Conservation (phyloP, 2,113 vertebrate genomes). For the Ciconia maguari region DNA sequence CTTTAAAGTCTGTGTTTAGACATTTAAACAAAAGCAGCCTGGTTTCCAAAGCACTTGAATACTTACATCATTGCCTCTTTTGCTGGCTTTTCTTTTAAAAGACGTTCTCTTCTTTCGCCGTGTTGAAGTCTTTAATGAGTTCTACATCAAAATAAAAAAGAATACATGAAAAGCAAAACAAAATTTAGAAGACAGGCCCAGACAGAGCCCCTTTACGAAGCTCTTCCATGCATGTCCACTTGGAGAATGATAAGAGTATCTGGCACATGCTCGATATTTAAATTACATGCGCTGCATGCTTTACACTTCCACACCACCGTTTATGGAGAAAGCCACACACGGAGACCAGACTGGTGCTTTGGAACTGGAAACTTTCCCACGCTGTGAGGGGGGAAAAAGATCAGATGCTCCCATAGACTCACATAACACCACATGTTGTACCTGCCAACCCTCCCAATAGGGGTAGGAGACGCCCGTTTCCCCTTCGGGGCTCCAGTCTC, state of each 20-base stretch:
- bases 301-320: slow-evolving; percentile 81
- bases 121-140: slow-evolving; percentile 88
- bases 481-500: slow-evolving; percentile 85
- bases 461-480: slow-evolving; percentile 84
- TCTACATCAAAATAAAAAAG: slow-evolving; percentile 64
- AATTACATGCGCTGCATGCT: slow-evolving; percentile 80
- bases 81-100: slow-evolving; percentile 96
- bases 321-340: slow-evolving; percentile 84
- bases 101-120: slow-evolving; percentile 96
- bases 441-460: slow-evolving; percentile 86
- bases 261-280: slow-evolving; percentile 74
- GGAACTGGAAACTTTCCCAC: slow-evolving; percentile 73
- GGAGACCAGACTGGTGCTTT: slow-evolving; percentile 79
- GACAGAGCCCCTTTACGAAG: slow-evolving; percentile 1
- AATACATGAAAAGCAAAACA: slow-evolving; percentile 62
- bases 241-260: slow-evolving; percentile 64
- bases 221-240: slow-evolving; percentile 73
- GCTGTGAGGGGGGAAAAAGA: slow-evolving; percentile 72
- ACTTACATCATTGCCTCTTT: slow-evolving; percentile 93
- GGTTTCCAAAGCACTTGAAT: background rate
- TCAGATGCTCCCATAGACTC: slow-evolving; percentile 80
- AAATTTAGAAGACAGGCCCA: slow-evolving; percentile 35
- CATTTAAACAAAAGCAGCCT: background rate
- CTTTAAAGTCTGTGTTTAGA: background rate
- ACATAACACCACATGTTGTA: slow-evolving; percentile 84